phyloP scores from a whole-genome alignment of 2,113 vertebrate species.

The Spilogale gracilis region DNA sequence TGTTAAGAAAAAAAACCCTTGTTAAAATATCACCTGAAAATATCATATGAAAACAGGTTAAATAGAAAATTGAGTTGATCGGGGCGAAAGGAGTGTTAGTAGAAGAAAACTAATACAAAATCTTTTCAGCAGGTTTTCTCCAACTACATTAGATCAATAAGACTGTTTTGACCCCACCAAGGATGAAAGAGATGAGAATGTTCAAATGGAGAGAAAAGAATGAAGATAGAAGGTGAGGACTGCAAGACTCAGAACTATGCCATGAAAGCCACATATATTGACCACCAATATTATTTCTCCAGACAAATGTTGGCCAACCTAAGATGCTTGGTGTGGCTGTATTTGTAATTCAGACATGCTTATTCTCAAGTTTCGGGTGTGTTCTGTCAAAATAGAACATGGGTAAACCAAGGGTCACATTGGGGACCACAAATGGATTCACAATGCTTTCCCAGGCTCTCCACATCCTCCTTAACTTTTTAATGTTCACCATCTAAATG shows the following conservation, averaged over 20 bases:
- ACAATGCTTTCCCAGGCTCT: not conserved
- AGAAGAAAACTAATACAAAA: constrained; percentile 33
- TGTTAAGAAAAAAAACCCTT: not conserved
- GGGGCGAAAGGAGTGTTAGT: not conserved
- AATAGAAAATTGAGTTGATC: not conserved
- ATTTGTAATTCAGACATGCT: not conserved
- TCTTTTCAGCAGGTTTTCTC: constrained; percentile 53
- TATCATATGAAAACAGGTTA: not conserved
- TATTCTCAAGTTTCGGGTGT: not conserved
- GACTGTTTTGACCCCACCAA: constrained; percentile 47
- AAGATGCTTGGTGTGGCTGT: not conserved
- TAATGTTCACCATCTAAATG: not conserved
- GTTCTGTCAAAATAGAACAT: not conserved
- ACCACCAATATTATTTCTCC: not conserved
- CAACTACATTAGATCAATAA: constrained; percentile 44
- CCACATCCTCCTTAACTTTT: not conserved
- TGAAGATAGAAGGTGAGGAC: not conserved
- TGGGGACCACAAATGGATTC: too few relatives aligned
- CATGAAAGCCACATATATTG: not conserved
- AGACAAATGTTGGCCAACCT: not conserved
- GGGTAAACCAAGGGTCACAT: not conserved
- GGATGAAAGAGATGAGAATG: constrained; percentile 16
- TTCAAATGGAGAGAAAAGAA: not conserved
- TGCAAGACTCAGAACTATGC: not conserved
- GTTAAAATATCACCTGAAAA: constrained; percentile 27